Conservation (phyloP, 2,888 invertebrate genomes). For the Pinctada fucata region DNA sequence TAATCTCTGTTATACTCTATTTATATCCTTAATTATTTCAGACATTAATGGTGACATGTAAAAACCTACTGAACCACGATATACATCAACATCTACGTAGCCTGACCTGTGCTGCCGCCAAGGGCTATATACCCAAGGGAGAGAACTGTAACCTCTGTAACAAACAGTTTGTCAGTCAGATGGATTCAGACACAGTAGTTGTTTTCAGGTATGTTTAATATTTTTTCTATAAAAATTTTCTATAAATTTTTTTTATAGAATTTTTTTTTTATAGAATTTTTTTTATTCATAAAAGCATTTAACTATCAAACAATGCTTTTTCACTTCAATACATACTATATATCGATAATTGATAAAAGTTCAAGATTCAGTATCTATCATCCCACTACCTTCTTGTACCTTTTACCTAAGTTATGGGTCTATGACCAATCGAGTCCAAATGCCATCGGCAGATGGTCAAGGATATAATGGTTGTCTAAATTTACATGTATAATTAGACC, state of each 20-base stretch:
- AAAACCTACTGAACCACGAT: slow-evolving; percentile 84
- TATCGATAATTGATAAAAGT: too few relatives aligned
- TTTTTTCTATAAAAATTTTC: too few relatives aligned
- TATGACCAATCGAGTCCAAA: too few relatives aligned
- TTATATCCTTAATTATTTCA: too few relatives aligned
- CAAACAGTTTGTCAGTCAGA: slow-evolving; percentile 61
- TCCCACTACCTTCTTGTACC: too few relatives aligned
- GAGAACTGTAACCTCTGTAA: slow-evolving; percentile 73
- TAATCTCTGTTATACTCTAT: slow-evolving; percentile 71
- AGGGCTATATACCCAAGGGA: slow-evolving; percentile 71
- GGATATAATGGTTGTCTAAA: too few relatives aligned
- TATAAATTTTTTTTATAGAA: too few relatives aligned
- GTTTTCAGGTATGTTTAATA: slow-evolving; percentile 69
- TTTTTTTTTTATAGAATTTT: too few relatives aligned
- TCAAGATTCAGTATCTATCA: too few relatives aligned
- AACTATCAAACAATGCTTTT: not conserved
- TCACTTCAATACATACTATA: not conserved
- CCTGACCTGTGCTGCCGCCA: slow-evolving; percentile 71
- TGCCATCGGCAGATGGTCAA: too few relatives aligned
- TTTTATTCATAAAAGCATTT: not conserved
- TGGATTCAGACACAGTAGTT: slow-evolving; percentile 62
- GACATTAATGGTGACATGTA: slow-evolving; percentile 84
- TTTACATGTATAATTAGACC: too few relatives aligned
- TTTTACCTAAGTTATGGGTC: too few relatives aligned
- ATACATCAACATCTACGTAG: slow-evolving; percentile 79